These are phyloP conservation scores for Peromyscus eremicus DNA, from an alignment of 2,797 vertebrate genomes.

Conservation along the genomic window DNA sequence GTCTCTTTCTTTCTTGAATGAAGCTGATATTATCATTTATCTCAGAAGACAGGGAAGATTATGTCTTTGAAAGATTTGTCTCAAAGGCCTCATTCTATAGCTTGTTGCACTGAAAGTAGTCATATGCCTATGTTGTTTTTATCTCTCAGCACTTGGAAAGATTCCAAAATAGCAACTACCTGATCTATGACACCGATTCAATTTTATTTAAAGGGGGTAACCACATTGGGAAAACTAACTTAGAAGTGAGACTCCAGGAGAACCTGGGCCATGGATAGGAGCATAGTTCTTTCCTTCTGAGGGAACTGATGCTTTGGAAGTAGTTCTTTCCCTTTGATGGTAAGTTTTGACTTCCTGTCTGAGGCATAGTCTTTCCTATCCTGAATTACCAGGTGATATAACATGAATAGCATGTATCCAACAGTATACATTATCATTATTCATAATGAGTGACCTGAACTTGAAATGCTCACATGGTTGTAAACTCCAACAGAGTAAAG, in stretches of 20 bases:
- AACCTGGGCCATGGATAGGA: neutral
- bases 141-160: neutral
- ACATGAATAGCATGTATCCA: conserved; percentile 65
- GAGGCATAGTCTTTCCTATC: conserved; percentile 62
- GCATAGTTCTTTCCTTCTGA: neutral
- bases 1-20: neutral
- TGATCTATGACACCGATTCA: neutral
- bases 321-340: conserved; percentile 24
- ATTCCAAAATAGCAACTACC: conserved; percentile 21
- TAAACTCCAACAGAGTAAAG: conserved; percentile 85
- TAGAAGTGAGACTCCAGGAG: neutral
- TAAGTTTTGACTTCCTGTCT: neutral
- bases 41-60: neutral
- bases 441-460: conserved; percentile 84
- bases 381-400: conserved; percentile 84
- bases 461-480: conserved; percentile 83
- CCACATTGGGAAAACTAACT: neutral
- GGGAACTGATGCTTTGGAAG: neutral
- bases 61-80: conserved; percentile 2
- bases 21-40: neutral
- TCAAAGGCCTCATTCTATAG: neutral
- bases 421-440: conserved; percentile 83
- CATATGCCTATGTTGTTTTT: neutral
- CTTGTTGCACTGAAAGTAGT: neutral
- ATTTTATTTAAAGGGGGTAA: conserved; percentile 26